These are phyloP conservation scores for Encarsia formosa DNA, from an alignment of 2,888 invertebrate genomes.

Conservation along the genomic window DNA sequence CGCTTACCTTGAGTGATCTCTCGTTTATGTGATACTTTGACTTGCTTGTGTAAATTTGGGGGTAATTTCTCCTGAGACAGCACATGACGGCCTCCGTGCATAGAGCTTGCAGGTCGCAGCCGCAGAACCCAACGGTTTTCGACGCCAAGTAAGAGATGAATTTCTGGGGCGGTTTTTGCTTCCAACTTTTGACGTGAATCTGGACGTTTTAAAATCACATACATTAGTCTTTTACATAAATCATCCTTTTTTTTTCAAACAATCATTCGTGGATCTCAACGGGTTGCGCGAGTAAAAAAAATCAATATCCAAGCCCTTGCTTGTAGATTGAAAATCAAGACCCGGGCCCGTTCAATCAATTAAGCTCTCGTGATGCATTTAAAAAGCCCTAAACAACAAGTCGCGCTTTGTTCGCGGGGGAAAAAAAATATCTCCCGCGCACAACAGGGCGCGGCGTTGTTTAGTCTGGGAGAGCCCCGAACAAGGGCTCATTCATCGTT, in stretches of 20 bases:
- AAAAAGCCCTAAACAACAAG: too few relatives aligned
- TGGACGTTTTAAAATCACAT: constrained; percentile 35
- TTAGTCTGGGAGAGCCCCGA: too few relatives aligned
- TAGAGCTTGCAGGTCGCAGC: constrained; percentile 62
- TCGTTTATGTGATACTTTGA: constrained; percentile 57
- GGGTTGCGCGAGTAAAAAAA: too few relatives aligned
- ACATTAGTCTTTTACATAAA: constrained; percentile 2
- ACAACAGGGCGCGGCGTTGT: too few relatives aligned
- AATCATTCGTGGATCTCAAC: neutral
- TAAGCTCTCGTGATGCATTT: too few relatives aligned
- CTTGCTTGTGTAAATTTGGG: constrained; percentile 59
- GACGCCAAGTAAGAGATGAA: constrained; percentile 60
- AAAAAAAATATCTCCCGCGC: too few relatives aligned
- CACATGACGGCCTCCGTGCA: constrained; percentile 62
- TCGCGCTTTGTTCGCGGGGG: too few relatives aligned
- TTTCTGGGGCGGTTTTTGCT: constrained; percentile 51
- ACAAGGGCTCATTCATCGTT: too few relatives aligned
- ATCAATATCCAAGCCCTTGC: too few relatives aligned
- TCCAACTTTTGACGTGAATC: constrained; percentile 54
- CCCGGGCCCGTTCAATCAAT: too few relatives aligned
- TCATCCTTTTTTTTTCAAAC: constrained; percentile 1
- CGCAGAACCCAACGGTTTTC: constrained; percentile 58
- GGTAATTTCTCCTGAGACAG: constrained; percentile 58
- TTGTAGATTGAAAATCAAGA: too few relatives aligned
- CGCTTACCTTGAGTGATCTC: constrained; percentile 59